Percentiles rank a stretch among this genome's conserved stretches.
These are phyloP conservation scores for Adrianichthys oophorus DNA, from an alignment of 2,797 vertebrate species.

Conservation along the genomic window DNA sequence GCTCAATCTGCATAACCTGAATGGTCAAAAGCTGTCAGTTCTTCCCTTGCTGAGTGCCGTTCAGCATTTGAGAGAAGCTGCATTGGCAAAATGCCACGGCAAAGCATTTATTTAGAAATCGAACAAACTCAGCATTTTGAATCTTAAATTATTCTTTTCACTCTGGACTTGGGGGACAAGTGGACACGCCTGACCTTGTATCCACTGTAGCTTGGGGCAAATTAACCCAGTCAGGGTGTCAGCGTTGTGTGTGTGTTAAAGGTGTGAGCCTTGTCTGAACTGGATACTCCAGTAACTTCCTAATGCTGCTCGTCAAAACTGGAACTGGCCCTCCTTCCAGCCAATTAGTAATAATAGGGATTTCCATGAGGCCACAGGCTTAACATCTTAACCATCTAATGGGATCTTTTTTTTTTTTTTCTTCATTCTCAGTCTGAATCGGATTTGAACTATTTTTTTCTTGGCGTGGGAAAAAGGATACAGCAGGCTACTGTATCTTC, in stretches of 20 bases:
- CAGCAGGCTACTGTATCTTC: too few relatives aligned
- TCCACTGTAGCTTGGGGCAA: conserved; percentile 14
- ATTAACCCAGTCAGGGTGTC: conserved; percentile 26
- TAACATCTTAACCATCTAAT: conserved; percentile 43
- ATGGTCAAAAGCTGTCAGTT: conserved; percentile 7
- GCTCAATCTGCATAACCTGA: conserved; percentile 1
- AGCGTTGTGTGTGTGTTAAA: conserved; percentile 1
- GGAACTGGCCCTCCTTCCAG: conserved; percentile 1
- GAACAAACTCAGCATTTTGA: too few relatives aligned
- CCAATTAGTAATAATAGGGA: conserved; percentile 46
- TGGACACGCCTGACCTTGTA: conserved; percentile 16
- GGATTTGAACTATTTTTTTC: conserved; percentile 14
- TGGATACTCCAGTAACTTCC: conserved; percentile 10
- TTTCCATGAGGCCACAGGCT: conserved; percentile 39
- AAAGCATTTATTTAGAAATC: too few relatives aligned
- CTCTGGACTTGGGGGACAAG: conserved; percentile 19
- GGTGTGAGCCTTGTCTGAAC: not conserved
- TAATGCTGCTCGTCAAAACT: conserved; percentile 19
- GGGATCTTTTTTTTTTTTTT: conserved; percentile 25
- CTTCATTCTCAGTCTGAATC: not conserved
- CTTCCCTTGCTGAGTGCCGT: conserved; percentile 1
- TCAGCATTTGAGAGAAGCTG: not conserved
- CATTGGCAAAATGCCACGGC: not conserved
- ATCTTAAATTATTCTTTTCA: conserved; percentile 26
- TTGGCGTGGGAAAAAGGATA: too few relatives aligned